These are phyloP conservation scores for Lepus americanus DNA, from an alignment of 2,113 vertebrate genomes.

Conservation along the genomic window DNA sequence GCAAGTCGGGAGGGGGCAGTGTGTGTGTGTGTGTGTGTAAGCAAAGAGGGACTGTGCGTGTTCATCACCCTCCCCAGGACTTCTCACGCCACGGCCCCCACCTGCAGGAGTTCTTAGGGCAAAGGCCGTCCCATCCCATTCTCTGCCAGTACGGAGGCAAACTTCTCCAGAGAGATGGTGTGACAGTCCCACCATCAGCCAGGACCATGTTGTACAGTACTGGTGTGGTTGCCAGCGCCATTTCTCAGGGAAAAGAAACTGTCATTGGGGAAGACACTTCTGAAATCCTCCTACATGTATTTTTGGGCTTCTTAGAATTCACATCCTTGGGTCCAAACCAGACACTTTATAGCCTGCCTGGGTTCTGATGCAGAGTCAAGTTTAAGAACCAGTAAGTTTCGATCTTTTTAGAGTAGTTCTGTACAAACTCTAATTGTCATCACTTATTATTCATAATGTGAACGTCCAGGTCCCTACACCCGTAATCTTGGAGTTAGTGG, in stretches of 20 bases:
- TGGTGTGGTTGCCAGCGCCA: not conserved
- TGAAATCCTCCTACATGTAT: not conserved
- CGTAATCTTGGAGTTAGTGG: not conserved
- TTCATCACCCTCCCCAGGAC: not conserved
- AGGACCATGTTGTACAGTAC: not conserved
- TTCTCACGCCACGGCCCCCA: not conserved
- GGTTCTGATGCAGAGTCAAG: not conserved
- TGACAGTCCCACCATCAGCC: not conserved
- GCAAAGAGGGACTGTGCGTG: not conserved
- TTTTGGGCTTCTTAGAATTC: conserved; percentile 20
- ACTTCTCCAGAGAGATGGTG: not conserved
- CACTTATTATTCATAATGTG: conserved; percentile 4
- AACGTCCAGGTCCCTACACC: not conserved
- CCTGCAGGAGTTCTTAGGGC: not conserved
- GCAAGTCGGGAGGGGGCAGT: not conserved
- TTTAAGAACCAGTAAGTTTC: conserved; percentile 1
- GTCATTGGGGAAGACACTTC: not conserved
- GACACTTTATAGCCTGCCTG: not conserved
- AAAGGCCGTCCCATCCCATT: not conserved
- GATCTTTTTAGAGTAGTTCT: conserved; percentile 16
- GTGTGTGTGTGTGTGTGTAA: not conserved
- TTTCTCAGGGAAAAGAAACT: not conserved
- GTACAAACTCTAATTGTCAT: not conserved
- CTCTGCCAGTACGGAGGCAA: not conserved
- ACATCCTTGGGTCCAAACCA: not conserved